phyloP scores from a whole-genome alignment of 2,113 vertebrate species.

The Casuarius casuarius region DNA sequence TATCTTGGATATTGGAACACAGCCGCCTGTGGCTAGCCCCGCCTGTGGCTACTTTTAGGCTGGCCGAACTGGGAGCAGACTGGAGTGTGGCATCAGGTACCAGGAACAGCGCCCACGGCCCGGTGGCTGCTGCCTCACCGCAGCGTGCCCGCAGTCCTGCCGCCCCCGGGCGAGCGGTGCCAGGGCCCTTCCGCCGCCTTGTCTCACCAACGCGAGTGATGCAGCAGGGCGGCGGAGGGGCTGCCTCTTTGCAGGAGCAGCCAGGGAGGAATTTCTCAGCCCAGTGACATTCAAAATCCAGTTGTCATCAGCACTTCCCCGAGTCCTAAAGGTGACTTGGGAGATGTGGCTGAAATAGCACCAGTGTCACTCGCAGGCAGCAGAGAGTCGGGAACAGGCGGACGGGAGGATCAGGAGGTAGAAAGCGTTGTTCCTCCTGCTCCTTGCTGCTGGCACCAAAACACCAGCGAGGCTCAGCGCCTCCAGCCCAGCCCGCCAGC shows the following conservation, averaged over 20 bases:
- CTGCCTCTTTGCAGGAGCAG: neutral
- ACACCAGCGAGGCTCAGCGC: neutral
- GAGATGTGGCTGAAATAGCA: neutral
- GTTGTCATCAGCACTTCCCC: neutral
- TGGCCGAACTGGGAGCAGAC: neutral
- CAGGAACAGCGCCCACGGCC: neutral
- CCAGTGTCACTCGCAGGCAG: neutral
- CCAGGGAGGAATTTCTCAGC: neutral
- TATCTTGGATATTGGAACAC: neutral
- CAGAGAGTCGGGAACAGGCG: neutral
- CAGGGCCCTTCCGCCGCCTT: neutral
- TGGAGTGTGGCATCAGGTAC: neutral
- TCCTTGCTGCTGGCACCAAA: neutral
- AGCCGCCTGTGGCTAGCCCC: neutral
- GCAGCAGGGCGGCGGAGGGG: neutral
- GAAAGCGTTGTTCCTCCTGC: neutral
- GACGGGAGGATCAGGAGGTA: neutral
- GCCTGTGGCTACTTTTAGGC: neutral
- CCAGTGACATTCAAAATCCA: neutral
- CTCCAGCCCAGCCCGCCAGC: neutral
- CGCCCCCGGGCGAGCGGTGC: neutral
- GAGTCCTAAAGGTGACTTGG: neutral
- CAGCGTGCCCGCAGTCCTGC: fast-evolving
- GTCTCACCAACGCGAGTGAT: neutral
- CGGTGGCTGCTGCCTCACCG: neutral